phyloP scores from a whole-genome alignment of 2,113 vertebrate species.

The Zootoca vivipara region DNA sequence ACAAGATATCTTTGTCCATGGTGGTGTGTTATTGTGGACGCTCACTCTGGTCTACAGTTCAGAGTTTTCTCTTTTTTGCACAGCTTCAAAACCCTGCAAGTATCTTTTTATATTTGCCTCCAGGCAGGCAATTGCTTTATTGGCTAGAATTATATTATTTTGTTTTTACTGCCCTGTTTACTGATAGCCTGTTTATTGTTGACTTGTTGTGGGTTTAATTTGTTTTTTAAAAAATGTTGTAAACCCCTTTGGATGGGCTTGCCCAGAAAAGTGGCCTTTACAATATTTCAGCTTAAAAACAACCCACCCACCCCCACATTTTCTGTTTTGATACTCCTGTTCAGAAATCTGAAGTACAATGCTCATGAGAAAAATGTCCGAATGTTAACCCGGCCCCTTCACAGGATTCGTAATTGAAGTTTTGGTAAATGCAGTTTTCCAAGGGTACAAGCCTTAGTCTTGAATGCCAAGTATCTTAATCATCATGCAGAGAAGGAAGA shows the following conservation, averaged over 20 bases:
- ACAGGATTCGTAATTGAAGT: slow-evolving; percentile 31
- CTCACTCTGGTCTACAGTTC: not conserved
- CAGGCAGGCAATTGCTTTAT: no score
- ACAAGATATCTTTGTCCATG: not conserved
- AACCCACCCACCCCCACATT: no score
- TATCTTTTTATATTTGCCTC: no score
- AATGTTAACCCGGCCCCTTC: not conserved
- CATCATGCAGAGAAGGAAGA: slow-evolving; percentile 53
- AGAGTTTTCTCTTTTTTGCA: not conserved
- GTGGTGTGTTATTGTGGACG: not conserved
- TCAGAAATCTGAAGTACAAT: not conserved
- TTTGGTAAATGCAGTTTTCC: slow-evolving; percentile 50
- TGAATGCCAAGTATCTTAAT: slow-evolving; percentile 53
- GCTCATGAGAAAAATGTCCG: not conserved
- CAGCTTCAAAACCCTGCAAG: not conserved
- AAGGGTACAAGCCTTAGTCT: slow-evolving; percentile 57
- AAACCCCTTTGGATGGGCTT: no score
- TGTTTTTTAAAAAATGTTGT: no score
- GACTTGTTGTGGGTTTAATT: no score
- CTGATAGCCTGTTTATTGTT: no score
- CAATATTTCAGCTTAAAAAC: no score
- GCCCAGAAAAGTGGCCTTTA: no score
- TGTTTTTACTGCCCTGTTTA: no score
- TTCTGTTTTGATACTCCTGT: not conserved
- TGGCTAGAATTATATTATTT: no score